Evolutionary conservation across 2,113 vertebrate species (phyloP).

Genomic region (Anoura caudifer): DNA sequence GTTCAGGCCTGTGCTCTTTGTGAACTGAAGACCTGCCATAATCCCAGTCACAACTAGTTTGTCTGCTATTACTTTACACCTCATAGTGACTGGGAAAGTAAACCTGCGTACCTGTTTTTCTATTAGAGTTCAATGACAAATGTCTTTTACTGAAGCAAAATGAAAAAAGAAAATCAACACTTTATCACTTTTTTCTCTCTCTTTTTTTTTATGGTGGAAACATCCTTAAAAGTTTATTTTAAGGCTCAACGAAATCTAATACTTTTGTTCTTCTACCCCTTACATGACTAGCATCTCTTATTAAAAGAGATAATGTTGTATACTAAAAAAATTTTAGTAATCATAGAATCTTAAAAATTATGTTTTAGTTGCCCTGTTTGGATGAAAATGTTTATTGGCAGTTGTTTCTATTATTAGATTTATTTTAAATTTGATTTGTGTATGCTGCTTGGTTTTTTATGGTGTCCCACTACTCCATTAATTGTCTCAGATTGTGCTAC

Average conservation of each 20-base stretch:
- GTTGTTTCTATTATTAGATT: background rate
- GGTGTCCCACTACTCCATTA: background rate
- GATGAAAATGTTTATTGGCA: background rate
- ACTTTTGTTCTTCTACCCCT: background rate
- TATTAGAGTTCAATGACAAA: background rate
- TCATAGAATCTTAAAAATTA: background rate
- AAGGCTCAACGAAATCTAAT: background rate
- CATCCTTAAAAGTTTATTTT: background rate
- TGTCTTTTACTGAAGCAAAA: background rate
- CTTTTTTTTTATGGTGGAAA: background rate
- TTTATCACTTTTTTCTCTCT: background rate
- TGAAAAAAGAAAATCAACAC: background rate
- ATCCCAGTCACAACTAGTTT: conserved; percentile 58
- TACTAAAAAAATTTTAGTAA: background rate
- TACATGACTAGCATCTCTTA: background rate
- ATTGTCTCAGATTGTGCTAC: background rate
- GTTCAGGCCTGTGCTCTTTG: conserved; percentile 53
- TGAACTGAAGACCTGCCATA: conserved; percentile 43
- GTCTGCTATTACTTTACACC: conserved; percentile 20
- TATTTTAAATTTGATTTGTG: background rate
- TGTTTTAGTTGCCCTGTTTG: background rate
- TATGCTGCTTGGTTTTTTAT: conserved; percentile 19
- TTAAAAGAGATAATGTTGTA: background rate
- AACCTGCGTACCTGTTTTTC: background rate
- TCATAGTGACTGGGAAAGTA: background rate